Evolutionary conservation across 2,797 vertebrate genomes (phyloP), one percentile per base, ranked within the genome.

Genomic region (Pantherophis vulpinus): DNA sequence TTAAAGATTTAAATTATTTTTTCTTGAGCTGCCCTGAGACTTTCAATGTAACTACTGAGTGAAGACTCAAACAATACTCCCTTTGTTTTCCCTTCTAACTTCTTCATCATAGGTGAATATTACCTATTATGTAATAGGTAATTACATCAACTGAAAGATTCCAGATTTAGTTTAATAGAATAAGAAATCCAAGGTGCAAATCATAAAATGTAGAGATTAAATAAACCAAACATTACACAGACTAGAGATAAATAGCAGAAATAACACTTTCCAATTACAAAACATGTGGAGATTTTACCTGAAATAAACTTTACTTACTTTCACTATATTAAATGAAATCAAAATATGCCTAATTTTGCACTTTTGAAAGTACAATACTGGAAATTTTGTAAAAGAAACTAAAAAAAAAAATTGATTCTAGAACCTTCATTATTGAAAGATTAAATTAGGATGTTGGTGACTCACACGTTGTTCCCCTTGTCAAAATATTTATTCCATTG

Each of bases 401-500:
- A n/a, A 32, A 18, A n/a, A 88, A 56, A 58, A 32, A 88, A 42
- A 42, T 18, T n/a, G 54, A 88, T 20, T 37, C 32, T 37, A 74
- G 70, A 74, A 37, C 18, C 7, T 74, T 37, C 8, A 37, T 37
- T 74, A 74, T 37, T 37, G 70, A 74, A 74, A 74, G 6, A 42
- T 74, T 74, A 74, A 37, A 74, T 74, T 74, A 37, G 70, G 70
- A 74, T 74, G 70, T 74, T 74, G 32, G 32, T 51, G 2, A 27
- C 18, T 32, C 63, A 18, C 5, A 90, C 20, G 37, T 66, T 29
- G 29, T 29, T 27, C 14, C 14, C 63, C 20, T 58, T 60, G 87
- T 60, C 37, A 88, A 91, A 88, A 47, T 61, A 83, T 56, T 42
- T 91, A 79, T 91, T 93, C 37, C 11, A 88, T 91, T 54, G 32